Evolutionary conservation across 2,888 invertebrate species (phyloP).

Genomic region (Sthenelais limicola): DNA sequence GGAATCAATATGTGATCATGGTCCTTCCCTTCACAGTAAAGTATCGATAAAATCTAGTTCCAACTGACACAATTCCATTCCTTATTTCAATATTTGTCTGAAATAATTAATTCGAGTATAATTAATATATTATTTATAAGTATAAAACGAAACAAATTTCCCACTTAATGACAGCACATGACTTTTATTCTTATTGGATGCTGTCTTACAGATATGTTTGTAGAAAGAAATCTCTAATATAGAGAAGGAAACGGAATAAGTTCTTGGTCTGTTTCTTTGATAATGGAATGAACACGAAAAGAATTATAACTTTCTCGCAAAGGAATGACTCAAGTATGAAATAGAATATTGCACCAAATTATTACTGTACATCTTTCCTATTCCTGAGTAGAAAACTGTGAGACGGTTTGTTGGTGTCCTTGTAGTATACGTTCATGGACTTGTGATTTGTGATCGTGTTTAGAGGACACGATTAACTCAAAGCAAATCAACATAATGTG

Average conservation of each 20-base stretch:
- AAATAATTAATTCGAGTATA: too few species aligned
- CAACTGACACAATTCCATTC: too few species aligned
- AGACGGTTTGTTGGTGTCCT: slow-evolving; percentile 1
- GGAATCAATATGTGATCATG: too few species aligned
- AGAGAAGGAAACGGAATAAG: slow-evolving; percentile 22
- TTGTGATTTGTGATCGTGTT: too few species aligned
- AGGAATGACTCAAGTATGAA: slow-evolving; percentile 36
- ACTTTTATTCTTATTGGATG: slow-evolving; percentile 1
- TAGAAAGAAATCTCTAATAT: slow-evolving; percentile 35
- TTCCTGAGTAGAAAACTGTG: slow-evolving; percentile 26
- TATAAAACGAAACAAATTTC: too few species aligned
- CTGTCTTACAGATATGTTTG: slow-evolving; percentile 36
- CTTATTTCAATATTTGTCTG: too few species aligned
- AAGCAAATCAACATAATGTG: too few species aligned
- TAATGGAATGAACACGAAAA: background rate
- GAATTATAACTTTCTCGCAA: background rate
- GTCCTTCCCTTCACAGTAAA: too few species aligned
- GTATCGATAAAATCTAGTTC: too few species aligned
- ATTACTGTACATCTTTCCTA: slow-evolving; percentile 5
- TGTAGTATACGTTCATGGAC: background rate
- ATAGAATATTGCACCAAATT: slow-evolving; percentile 21
- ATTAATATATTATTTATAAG: too few species aligned
- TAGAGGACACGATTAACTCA: too few species aligned
- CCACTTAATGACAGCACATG: slow-evolving; percentile 22
- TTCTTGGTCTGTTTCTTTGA: background rate